Conservation (phyloP, 2,113 vertebrate species). For the Eulacestoma nigropectus region DNA sequence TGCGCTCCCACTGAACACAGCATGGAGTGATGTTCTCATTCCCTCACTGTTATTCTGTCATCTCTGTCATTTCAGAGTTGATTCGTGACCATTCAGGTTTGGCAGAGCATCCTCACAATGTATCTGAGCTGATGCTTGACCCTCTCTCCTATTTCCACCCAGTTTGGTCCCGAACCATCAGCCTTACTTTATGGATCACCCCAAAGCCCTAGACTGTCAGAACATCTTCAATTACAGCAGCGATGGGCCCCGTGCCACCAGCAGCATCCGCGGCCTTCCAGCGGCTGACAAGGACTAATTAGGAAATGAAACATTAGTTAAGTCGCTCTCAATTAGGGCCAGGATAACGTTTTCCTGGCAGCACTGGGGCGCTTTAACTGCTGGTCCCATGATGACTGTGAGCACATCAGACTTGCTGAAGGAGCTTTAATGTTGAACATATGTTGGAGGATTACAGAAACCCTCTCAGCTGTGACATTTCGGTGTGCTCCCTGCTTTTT, state of each 20-base stretch:
- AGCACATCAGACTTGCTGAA: slow-evolving; percentile 68
- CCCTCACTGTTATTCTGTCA: background rate
- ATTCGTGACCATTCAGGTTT: background rate
- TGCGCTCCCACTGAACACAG: background rate
- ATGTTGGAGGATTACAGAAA: slow-evolving; percentile 66
- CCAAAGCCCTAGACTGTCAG: slow-evolving; percentile 49
- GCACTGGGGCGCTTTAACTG: slow-evolving; percentile 59
- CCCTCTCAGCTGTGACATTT: slow-evolving; percentile 70
- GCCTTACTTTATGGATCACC: slow-evolving; percentile 37
- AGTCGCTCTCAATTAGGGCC: slow-evolving; percentile 71
- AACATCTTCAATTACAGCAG: slow-evolving; percentile 64
- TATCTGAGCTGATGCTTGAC: background rate
- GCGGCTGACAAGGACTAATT: slow-evolving; percentile 71
- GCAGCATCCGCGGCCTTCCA: slow-evolving; percentile 58
- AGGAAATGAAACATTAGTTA: slow-evolving; percentile 76
- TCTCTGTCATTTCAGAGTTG: background rate
- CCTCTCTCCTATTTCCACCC: slow-evolving; percentile 1
- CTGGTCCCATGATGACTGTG: slow-evolving; percentile 59
- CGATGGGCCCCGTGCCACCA: slow-evolving; percentile 56
- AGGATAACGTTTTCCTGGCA: slow-evolving; percentile 70
- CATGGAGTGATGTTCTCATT: background rate
- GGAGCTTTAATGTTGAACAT: slow-evolving; percentile 68
- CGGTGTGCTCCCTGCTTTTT: slow-evolving; percentile 48
- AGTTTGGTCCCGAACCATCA: slow-evolving; percentile 18
- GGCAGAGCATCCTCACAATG: background rate